Evolutionary conservation across 2,113 vertebrate species (phyloP).

Genomic region (Neogobius melanostomus): DNA sequence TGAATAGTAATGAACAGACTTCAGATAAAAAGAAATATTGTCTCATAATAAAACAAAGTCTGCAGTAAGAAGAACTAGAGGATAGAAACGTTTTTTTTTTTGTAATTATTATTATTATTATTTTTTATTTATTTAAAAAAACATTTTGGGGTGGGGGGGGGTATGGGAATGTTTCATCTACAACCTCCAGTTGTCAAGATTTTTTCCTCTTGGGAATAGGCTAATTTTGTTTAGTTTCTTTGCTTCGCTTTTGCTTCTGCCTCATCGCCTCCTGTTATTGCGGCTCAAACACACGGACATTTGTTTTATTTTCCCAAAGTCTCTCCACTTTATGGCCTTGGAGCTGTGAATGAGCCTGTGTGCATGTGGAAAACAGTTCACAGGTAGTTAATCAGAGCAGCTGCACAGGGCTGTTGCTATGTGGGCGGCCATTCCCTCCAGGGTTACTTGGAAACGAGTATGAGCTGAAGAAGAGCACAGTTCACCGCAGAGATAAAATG

Average conservation of each 20-base stretch:
- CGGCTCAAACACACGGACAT: background rate
- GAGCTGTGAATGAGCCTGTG: slow-evolving; percentile 10
- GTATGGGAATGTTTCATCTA: too few relatives aligned
- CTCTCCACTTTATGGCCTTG: slow-evolving; percentile 4
- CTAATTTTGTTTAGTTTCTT: too few relatives aligned
- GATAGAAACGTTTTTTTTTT: too few relatives aligned
- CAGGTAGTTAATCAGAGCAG: slow-evolving; percentile 39
- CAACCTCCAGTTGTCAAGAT: too few relatives aligned
- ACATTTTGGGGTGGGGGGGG: too few relatives aligned
- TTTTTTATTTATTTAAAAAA: too few relatives aligned
- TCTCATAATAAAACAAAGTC: too few relatives aligned
- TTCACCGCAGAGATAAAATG: slow-evolving; percentile 13
- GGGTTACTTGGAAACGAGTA: slow-evolving; percentile 76
- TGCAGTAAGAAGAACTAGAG: too few relatives aligned
- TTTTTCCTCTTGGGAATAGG: too few relatives aligned
- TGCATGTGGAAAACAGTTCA: slow-evolving; percentile 4
- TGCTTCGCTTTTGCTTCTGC: background rate
- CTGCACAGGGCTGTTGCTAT: slow-evolving; percentile 59
- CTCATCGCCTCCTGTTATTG: background rate
- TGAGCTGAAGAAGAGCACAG: slow-evolving; percentile 48
- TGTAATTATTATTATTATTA: too few relatives aligned
- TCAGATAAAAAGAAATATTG: too few relatives aligned
- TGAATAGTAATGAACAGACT: too few relatives aligned
- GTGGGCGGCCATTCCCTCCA: slow-evolving; percentile 61
- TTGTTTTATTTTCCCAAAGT: background rate